phyloP scores from a whole-genome alignment of 2,113 vertebrate genomes.

The Ailurus styani region DNA sequence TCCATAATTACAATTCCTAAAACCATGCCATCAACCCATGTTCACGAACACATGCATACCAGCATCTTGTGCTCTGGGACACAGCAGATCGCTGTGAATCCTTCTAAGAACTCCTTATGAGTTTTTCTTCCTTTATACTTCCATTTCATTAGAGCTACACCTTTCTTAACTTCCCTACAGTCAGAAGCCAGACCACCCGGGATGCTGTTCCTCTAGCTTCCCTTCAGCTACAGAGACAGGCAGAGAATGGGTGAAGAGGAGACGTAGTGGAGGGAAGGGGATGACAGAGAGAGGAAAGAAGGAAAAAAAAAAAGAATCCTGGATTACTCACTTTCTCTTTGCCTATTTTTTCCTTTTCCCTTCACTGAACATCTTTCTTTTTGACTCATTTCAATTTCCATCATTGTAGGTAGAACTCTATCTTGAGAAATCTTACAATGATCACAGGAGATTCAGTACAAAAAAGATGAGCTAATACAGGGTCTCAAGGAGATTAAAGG shows the following conservation, averaged over 20 bases:
- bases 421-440: background rate
- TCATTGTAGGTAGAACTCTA: background rate
- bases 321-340: background rate
- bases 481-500: background rate
- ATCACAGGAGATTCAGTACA: background rate
- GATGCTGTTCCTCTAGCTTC: background rate
- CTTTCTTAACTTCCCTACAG: background rate
- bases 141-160: background rate
- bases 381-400: background rate
- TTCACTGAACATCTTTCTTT: background rate
- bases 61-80: background rate
- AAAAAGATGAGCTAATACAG: background rate
- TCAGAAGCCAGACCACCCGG: background rate
- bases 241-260: background rate
- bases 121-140: background rate
- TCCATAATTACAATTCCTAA: background rate
- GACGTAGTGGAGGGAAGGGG: too few species aligned
- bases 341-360: background rate
- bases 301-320: background rate
- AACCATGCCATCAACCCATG: background rate
- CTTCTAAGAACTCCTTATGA: background rate
- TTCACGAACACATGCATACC: background rate
- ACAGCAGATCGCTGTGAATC: background rate
- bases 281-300: background rate
- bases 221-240: background rate